Base-by-base conservation (phyloP, 2,888 invertebrate species). In the Dromius quadrimaculatus region DNA sequence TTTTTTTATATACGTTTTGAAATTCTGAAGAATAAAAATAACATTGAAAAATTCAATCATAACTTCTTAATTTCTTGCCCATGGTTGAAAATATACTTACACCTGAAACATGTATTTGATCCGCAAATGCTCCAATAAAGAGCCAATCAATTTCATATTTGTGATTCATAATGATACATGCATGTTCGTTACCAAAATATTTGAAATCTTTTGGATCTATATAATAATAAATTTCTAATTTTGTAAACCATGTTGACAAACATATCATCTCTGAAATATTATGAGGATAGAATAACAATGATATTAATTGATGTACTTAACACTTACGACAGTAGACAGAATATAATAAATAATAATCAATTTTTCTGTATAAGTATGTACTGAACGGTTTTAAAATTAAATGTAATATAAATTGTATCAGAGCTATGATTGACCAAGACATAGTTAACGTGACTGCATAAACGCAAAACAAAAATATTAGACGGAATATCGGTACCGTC, bases 91-190 rank as follows among this genome's bases (percentile, higher is more conserved):
- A 47, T 62, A 62, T 71, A 81, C 89, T 86, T 83, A 92, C 92
- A 76, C 95, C 95, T 73, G 95, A 84, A 72, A 93, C 88, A 74
- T 86, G 83, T 72, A 90, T 84, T 74, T 92, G 85, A 75, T 95
- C 94, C 77, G 91, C 89, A 75, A 93, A 87, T 76, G 93, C 88
- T 92, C 94, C 95, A 13, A 94, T 92, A 82, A 92, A 89, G 0
- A 96, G 84, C 95, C 95, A 95, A 81, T 96, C 96, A 75, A 94
- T 89, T 85, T 96, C 95, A 80, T 93, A 95, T 62, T 90, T 89
- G 78, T 96, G 95, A 81, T 96, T 96, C 91, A 95, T 92, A 61
- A 95, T 83, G 23, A 93, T 86, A 75, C 93, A 87, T 5, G 90
- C 91, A 83, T 95, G 93, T 78, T 95, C 94, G 74, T 91, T 90